Base-by-base conservation (phyloP, 2,888 invertebrate genomes). In the Drosophila robusta region DNA sequence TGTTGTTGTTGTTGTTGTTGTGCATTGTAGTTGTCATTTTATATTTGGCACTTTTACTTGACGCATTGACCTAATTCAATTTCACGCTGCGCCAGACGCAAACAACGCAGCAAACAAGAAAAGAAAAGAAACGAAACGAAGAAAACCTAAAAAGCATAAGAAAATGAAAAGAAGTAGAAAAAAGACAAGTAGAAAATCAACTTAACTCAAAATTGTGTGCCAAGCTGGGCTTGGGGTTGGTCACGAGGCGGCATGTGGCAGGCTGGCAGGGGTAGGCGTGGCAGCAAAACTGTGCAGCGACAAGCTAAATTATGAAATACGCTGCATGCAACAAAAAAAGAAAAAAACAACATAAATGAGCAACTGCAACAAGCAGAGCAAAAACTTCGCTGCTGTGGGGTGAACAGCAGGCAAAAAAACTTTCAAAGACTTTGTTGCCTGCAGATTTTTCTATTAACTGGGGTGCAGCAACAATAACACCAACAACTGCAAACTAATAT, bases 401-500 rank as follows among this genome's bases (percentile, higher is more conserved):
- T 9, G 18, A 16, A 26, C 22, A 42, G 60, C 24, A 9, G 32
- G 65, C 18, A 60, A 80, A 54, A 54, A 54, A 82, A 71, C 58
- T 85, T 82, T 61, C 55, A 79, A 77, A 85, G 78, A 65, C 85
- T 79, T 70, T 76, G 65, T 67, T 69, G 75, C 67, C 80, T 78
- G 80, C 83, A 83, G 82, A 86, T 86, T 86, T 83, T 83, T 86
- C 82, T 83, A 86, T 83, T 83, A 85, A 83, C 82, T 85, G 83
- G 56, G 69, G 49, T 52, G 64, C 63, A 72, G 46, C 65, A 64
- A 61, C 58, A 52, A 29, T 29, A 29, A 34, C 44, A 44, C 47
- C 49, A 64, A 70, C 66, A 63, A 67, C 47, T 49, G 64, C 46
- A 44, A 76, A 60, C 80, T 82, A 82, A 85, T 85, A 79, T 72